Evolutionary conservation across 2,797 vertebrate species (phyloP), one percentile per base, ranked within the genome.

Genomic region (Rhabdomys pumilio): DNA sequence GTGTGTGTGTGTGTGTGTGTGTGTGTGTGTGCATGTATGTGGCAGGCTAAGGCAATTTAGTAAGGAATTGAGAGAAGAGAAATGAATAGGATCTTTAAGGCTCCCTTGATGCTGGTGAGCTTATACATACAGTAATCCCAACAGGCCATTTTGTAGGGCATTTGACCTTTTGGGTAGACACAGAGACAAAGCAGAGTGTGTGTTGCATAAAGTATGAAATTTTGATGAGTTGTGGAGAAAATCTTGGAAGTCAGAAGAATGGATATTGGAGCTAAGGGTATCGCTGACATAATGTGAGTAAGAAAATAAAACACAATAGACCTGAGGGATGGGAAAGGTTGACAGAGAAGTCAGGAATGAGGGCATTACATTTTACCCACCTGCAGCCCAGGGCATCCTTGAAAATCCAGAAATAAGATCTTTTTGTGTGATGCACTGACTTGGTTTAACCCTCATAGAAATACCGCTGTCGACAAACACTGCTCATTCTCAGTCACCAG

Each of bases 391-490:
- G 26, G 47, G 22, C 19, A 59, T 82, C 31, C 15, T 50, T 44
- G 20, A 94, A 88, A 13, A 53, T 77, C 31, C 8, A 90, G 77
- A 95, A 84, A 81, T 75, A 89, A 12, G 11, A 77, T 82, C 61
- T 34, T 9, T 86, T 83, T 79, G 13, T 89, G 3, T 47, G 14
- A 75, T 59, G 34, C 79, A 69, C 15, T 79, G 6, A 44, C 19
- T 86, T 73, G 57, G 11, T 24, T 89, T 85, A 81, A 73, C 10
- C 9, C 34, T 79, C 57, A 88, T 53, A 81, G 91, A 88, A 57
- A 61, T 72, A 50, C 17, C 4, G 0, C 65, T 82, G 31, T 57
- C 92, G 38, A 88, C 75, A 55, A 90, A 38, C 34, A 73, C 1
- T 17, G 24, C 65, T 93, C 83, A 12, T 61, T 91, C 73, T 92